Base-by-base conservation (phyloP, 2,113 vertebrate genomes). In the Mohoua ochrocephala region DNA sequence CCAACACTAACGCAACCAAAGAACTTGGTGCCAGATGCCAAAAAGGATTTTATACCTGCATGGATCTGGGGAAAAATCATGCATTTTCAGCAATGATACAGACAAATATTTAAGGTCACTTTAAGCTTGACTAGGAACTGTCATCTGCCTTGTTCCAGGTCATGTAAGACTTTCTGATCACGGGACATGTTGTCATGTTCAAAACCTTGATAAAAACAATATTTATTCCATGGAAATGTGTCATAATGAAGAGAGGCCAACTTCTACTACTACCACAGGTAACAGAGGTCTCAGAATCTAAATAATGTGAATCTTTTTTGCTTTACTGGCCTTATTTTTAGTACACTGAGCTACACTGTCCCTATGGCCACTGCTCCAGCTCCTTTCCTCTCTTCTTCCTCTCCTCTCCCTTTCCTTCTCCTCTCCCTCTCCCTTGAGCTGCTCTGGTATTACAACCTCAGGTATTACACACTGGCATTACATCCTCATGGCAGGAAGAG, bases 241-340 rank as follows among this genome's bases (percentile, higher is more conserved):
- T 96, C 95, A 82, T 69, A 95, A 15, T 15, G 96, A 97, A 96
- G 97, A 95, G 22, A 79, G 77, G 77, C 96, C 95, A 70, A 95
- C 91, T 93, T 97, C 97, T 53, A 96, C 97, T 54, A 95, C 95
- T 67, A 95, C 97, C 60, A 96, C 95, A 96, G 98, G 97, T 98
- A 97, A 97, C 0, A 2, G 26, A 77, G 24, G 33, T 13, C 69
- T 88, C 63, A 7, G 64, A 59, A 89, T n/a, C 5, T 13, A 44
- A 87, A 64, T 10, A 10, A 3, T 30, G 47, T 28, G 6, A 18
- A n/a, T n/a, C 27, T 33, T 4, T 49, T 67, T 44, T 30, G 7
- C 42, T 61, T n/a, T 24, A 35, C 56, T 44, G 37, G 19, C 17
- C 17, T n/a, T 39, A 3, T 37, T 61, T 15, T 61, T 18, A 19